Percentiles rank a stretch among this genome's conserved stretches.
phyloP scores from a whole-genome alignment of 1,140 invertebrate genomes.

The Drosophila dunni region DNA sequence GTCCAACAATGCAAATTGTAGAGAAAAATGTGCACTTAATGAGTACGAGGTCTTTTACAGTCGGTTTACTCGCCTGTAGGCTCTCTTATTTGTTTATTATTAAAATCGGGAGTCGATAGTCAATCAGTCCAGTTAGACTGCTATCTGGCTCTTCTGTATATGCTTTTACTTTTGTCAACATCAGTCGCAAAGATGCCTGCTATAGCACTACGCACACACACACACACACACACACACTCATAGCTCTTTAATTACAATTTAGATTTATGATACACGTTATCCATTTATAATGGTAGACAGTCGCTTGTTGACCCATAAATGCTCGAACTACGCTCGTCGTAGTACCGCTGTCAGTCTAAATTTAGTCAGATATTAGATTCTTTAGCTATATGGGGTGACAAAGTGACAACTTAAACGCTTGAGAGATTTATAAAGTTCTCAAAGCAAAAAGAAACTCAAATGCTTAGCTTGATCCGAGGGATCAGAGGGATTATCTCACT shows the following conservation, averaged over 20 bases:
- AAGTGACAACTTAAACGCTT: slow-evolving; percentile 16
- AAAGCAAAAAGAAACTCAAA: background rate
- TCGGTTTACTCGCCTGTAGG: no score
- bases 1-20: no score
- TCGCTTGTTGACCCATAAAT: background rate
- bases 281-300: slow-evolving; percentile 17
- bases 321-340: background rate
- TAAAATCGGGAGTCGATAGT: no score
- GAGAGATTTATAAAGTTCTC: slow-evolving; percentile 4
- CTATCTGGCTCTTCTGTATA: no score
- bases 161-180: no score
- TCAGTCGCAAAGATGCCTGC: background rate
- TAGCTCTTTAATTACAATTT: background rate
- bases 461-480: background rate
- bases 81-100: no score
- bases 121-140: no score
- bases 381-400: background rate
- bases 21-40: no score
- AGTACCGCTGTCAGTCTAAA: background rate
- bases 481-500: slow-evolving; percentile 29
- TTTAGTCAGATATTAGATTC: background rate
- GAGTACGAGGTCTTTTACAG: no score
- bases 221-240: no score
- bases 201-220: background rate
- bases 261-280: slow-evolving; percentile 6